These are phyloP conservation scores for Cheiracanthium punctorium DNA, from an alignment of 2,888 invertebrate species.

Conservation along the genomic window DNA sequence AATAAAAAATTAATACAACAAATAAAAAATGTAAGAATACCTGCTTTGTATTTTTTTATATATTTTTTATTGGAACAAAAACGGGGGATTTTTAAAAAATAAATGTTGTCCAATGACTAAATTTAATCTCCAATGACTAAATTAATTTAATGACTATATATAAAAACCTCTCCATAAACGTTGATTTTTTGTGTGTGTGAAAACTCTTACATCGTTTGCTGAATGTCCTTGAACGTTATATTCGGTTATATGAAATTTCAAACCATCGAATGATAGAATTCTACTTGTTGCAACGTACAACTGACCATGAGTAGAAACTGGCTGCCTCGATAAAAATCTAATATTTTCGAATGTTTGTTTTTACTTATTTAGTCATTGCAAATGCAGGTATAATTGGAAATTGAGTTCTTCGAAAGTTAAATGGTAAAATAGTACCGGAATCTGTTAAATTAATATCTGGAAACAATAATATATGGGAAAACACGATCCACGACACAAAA, in stretches of 20 bases:
- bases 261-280: background rate
- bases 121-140: no score
- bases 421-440: background rate
- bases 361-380: background rate
- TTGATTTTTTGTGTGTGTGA: background rate
- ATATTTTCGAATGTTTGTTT: background rate
- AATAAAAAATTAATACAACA: no score
- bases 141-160: no score
- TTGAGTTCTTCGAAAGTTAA: background rate
- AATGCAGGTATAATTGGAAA: slow-evolving; percentile 7
- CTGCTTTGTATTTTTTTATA: no score
- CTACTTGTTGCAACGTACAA: background rate
- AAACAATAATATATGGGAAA: background rate
- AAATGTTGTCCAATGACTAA: no score
- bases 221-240: background rate
- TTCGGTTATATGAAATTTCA: background rate
- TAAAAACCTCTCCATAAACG: no score
- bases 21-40: no score
- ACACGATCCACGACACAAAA: no score
- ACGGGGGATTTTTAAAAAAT: no score
- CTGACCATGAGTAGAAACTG: background rate
- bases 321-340: background rate
- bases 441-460: background rate
- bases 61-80: no score
- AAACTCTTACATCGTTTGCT: background rate